Base-by-base conservation (phyloP, 2,888 invertebrate species). In the Tromatobia lineatoria region DNA sequence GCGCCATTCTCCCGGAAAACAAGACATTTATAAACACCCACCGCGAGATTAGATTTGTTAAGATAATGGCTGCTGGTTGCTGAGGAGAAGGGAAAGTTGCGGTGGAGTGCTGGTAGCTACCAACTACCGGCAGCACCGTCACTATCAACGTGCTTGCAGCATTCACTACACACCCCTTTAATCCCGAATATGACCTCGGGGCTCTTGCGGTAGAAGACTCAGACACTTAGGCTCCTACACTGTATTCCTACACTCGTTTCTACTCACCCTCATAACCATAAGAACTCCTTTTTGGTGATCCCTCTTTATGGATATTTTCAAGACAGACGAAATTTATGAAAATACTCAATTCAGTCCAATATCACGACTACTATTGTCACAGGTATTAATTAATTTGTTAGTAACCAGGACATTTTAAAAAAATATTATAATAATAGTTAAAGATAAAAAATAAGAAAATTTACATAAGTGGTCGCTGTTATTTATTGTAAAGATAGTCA, bases 1-100 rank as follows among this genome's bases (percentile, higher is more conserved):
- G 81, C 86, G 85, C 87, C 85, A 87, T 90, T 90, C 87, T 88
- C 85, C 88, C 85, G 89, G 91, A 92, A 93, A 93, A 92, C 93
- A 93, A 93, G 93, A 93, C 93, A 93, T 93, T 93, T 93, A 93
- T 93, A 93, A 93, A 93, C 93, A 93, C 90, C 93, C 90, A 92
- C 91, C 90, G 89, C 90, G 90, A 93, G 92, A 93, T 93, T 93
- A 93, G 93, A 93, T 93, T 93, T 92, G 93, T 93, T 93, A 93
- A 92, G 93, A 93, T 93, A 93, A 93, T 93, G 92, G 91, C 47
- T 66, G 81, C 74, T 81, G 75, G 78, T 59, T 81, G 78, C 52
- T 81, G 45, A 54, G 70, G 59, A 67, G 64, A 18, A 34, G 59
- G 61, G 15, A 74, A 54, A 57, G 80, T 75, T 59, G 80, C 69